These are phyloP conservation scores for Hyperoodon ampullatus DNA, from an alignment of 2,113 vertebrate species.

Conservation along the genomic window DNA sequence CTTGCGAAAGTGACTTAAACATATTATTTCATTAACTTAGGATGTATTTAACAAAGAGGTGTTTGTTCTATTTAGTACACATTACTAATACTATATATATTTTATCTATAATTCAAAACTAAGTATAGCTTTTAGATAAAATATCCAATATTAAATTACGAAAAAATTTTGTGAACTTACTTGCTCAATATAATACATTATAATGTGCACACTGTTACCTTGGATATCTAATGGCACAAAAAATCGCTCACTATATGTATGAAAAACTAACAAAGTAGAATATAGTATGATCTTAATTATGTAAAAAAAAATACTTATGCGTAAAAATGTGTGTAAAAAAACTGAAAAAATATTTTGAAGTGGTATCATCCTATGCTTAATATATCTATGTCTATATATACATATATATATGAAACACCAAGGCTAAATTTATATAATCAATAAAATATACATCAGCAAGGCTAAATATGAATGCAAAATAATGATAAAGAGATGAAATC, in stretches of 20 bases:
- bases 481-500: not conserved
- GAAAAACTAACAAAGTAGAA: not conserved
- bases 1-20: not conserved
- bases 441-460: not conserved
- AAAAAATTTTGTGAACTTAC: not conserved
- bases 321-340: not conserved
- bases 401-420: not conserved
- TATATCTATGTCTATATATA: not conserved
- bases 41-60: not conserved
- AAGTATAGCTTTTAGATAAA: not conserved
- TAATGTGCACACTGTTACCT: not conserved
- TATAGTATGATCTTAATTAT: not conserved
- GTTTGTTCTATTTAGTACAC: not conserved
- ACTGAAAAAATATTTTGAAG: not conserved
- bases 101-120: not conserved
- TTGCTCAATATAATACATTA: not conserved
- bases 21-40: not conserved
- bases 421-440: not conserved
- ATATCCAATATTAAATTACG: conserved; percentile 9
- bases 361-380: not conserved
- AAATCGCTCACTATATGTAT: not conserved
- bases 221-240: not conserved
- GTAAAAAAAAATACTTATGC: not conserved
- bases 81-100: not conserved
- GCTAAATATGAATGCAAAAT: not conserved